Percentiles rank a stretch among this genome's conserved stretches.
Evolutionary conservation across 2,797 vertebrate species (phyloP).

Genomic region (Amphiprion clarkii): DNA sequence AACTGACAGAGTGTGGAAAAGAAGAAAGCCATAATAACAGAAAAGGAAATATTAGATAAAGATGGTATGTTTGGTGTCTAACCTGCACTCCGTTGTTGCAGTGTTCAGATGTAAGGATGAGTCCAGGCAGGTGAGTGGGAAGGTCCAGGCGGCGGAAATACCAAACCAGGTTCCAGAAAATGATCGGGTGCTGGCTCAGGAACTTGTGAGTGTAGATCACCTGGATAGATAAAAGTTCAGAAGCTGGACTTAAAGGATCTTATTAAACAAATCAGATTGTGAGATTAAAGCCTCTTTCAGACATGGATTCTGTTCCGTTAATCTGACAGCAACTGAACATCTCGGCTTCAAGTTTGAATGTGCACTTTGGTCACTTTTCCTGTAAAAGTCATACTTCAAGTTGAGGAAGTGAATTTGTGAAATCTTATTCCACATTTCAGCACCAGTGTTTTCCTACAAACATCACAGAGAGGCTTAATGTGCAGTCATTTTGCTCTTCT

Average conservation of each 20-base stretch:
- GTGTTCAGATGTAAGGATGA: constrained; percentile 96
- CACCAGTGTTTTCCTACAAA: no score
- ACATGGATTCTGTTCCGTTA: no score
- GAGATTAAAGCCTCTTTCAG: no score
- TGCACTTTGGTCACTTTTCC: no score
- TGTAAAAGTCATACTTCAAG: no score
- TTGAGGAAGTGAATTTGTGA: no score
- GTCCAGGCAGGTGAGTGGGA: constrained; percentile 93
- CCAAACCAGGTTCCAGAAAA: constrained; percentile 99
- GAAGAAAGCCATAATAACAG: neutral
- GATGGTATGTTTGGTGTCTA: fast-evolving
- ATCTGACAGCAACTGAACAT: no score
- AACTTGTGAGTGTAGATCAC: constrained; percentile 98
- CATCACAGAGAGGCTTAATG: no score
- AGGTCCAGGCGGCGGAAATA: constrained; percentile 96
- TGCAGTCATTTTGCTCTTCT: no score
- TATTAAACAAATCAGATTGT: no score
- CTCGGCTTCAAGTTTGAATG: no score
- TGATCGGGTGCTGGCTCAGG: constrained; percentile 98
- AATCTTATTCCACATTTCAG: no score
- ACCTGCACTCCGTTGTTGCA: constrained; percentile 97
- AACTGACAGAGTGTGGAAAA: neutral
- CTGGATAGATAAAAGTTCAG: constrained; percentile 52
- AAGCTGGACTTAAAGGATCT: neutral
- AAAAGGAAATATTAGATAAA: neutral